Evolutionary conservation across 2,797 vertebrate species (phyloP).

Genomic region (Eidolon dupreanum): DNA sequence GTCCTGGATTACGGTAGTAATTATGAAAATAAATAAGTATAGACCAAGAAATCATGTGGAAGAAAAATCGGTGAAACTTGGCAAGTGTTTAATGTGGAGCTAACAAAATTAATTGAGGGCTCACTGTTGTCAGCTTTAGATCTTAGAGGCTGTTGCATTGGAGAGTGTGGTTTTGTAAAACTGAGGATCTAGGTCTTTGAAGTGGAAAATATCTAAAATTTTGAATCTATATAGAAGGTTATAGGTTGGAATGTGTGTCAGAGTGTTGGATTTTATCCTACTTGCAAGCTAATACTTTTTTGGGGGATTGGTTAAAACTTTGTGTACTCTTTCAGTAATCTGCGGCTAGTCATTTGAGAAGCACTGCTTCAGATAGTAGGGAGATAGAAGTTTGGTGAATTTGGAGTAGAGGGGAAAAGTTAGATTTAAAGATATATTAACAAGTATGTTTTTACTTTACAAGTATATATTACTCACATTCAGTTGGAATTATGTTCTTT

Average conservation of each 20-base stretch:
- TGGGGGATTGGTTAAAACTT: conserved; percentile 11
- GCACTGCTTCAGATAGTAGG: background rate
- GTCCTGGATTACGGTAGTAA: conserved; percentile 15
- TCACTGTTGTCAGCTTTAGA: conserved; percentile 25
- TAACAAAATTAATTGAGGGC: conserved; percentile 22
- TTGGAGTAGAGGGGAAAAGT: background rate
- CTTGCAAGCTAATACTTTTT: background rate
- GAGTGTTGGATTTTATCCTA: background rate
- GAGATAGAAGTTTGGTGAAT: conserved; percentile 11
- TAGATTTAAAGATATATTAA: conserved; percentile 13
- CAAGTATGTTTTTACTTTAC: background rate
- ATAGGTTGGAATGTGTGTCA: background rate
- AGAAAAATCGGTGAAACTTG: conserved; percentile 50
- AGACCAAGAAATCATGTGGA: conserved; percentile 1
- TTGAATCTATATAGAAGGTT: conserved; percentile 46
- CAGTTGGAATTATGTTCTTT: conserved; percentile 15
- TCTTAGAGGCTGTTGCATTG: background rate
- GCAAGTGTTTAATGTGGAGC: conserved; percentile 32
- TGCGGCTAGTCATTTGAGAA: conserved; percentile 21
- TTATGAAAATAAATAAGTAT: conserved; percentile 39
- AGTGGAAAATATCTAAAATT: conserved; percentile 45
- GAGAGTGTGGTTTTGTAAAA: conserved; percentile 43
- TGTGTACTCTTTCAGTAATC: background rate
- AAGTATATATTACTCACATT: background rate
- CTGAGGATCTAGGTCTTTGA: background rate